A percentile compares a stretch with the other conserved stretches of the same genome.
Conservation (phyloP, 2,113 vertebrate species). For the Sterrhoptilus dennistouni region DNA sequence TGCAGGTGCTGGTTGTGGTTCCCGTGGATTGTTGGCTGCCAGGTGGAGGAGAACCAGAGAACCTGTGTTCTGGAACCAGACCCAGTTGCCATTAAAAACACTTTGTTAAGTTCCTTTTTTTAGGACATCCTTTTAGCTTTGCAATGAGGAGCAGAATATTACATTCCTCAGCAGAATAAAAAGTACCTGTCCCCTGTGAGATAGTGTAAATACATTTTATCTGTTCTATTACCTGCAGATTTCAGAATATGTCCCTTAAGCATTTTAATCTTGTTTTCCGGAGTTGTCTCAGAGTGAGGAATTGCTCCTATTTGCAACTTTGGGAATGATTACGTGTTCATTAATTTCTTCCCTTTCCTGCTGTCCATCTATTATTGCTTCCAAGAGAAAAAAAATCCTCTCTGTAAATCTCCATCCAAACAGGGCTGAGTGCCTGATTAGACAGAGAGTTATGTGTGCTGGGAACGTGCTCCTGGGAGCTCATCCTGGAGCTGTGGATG, state of each 20-base stretch:
- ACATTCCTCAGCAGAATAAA: conserved; percentile 64
- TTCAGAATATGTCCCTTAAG: conserved; percentile 61
- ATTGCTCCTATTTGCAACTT: conserved; percentile 68
- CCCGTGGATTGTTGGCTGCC: rapidly evolving
- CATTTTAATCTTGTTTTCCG: conserved; percentile 73
- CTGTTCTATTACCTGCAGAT: conserved; percentile 63
- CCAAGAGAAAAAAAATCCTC: background rate
- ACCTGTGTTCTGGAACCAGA: background rate
- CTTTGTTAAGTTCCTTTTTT: conserved; percentile 36
- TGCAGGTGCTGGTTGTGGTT: background rate
- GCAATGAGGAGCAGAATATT: conserved; percentile 43
- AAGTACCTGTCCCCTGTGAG: conserved; percentile 58
- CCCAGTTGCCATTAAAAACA: background rate
- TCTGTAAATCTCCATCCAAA: conserved; percentile 28
- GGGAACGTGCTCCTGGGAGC: background rate
- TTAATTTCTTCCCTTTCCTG: conserved; percentile 69
- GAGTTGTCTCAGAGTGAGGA: conserved; percentile 66
- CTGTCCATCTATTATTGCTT: conserved; percentile 62
- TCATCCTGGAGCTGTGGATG: rapidly evolving
- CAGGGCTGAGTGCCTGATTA: conserved; percentile 37
- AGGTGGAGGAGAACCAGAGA: background rate
- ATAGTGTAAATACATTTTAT: conserved; percentile 70
- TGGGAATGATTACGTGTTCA: conserved; percentile 66
- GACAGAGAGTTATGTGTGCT: background rate
- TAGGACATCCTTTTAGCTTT: conserved; percentile 36